Base-by-base conservation (phyloP, 2,888 invertebrate genomes). In the Drepana falcataria region DNA sequence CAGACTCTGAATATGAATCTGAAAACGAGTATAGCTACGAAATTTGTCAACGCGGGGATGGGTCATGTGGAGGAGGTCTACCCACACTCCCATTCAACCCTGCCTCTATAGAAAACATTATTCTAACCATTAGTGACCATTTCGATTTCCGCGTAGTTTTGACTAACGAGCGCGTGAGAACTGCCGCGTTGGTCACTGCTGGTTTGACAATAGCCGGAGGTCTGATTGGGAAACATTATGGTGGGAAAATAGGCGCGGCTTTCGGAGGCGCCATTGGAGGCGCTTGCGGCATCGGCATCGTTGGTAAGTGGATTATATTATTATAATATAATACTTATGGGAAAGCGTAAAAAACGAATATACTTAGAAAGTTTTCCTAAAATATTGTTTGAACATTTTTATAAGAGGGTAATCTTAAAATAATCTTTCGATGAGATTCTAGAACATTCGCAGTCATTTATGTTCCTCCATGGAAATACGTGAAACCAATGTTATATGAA, bases 251-350 rank as follows among this genome's bases (percentile, higher is more conserved):
- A 2, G 90, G 90, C 0, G 88, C 87, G 0, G 81, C 81, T 0
- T 71, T 89, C 0, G 90, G 90, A 0, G 85, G 88, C 0, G 85
- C 83, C 0, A 76, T 89, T 4, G 90, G 90, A 0, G 90, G 90
- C 0, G 86, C 69, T 4, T 88, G 89, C 53, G 88, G 88, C 2
- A 56, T 87, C n/a, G 89, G 89, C 0, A 61, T 88, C 52, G 77
- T 82, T 53, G 83, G 90, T 89, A 64, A 81, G 85, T 61, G 21
- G 48, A 35, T 35, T 21, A 33, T 34, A 47, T 5, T 35, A 7
- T 47, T 21, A 21, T 1, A 21, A 21, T 21, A 21, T 21, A 21
- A 21, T 21, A 21, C 21, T 21, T 21, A 21, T 21, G 21, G 21
- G 21, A 21, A 21, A 21, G 21, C 21, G 21, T 21, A 21, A 21